A percentile compares a stretch with the other conserved stretches of the same genome.
These are phyloP conservation scores for Solenodon paradoxus DNA, from an alignment of 2,113 vertebrate genomes.

Conservation along the genomic window DNA sequence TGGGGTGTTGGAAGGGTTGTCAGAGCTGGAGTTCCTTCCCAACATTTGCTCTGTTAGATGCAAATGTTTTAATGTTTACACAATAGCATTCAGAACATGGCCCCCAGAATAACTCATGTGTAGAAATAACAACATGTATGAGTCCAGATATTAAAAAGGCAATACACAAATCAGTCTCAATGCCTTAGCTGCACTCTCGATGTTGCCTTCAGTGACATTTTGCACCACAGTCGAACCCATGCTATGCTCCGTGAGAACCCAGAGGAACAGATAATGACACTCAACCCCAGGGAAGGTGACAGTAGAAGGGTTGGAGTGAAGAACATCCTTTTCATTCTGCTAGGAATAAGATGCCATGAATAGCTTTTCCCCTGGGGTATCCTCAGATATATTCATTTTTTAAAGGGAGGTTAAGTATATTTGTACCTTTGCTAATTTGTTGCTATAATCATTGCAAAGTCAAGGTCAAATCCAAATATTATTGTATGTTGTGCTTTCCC, in stretches of 20 bases:
- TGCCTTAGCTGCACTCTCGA: neutral
- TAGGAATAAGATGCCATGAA: neutral
- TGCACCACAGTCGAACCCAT: too few relatives aligned
- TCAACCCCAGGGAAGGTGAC: neutral
- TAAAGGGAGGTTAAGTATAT: neutral
- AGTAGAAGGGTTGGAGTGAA: neutral
- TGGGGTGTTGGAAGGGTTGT: neutral
- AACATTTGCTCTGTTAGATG: neutral
- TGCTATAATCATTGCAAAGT: neutral
- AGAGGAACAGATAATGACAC: neutral
- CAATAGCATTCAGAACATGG: neutral
- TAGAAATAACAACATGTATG: neutral
- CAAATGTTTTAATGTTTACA: neutral
- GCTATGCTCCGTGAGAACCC: neutral
- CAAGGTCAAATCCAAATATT: neutral
- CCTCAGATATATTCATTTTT: neutral
- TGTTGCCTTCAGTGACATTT: neutral
- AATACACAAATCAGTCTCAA: neutral
- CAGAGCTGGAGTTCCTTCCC: neutral
- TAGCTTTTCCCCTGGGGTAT: neutral
- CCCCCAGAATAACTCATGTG: neutral
- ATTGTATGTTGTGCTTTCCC: neutral
- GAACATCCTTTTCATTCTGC: neutral
- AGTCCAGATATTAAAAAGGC: conserved; percentile 11
- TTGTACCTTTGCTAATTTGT: conserved; percentile 4